Evolutionary conservation across 1,140 invertebrate species (phyloP).

Genomic region (Monomorium pharaonis): DNA sequence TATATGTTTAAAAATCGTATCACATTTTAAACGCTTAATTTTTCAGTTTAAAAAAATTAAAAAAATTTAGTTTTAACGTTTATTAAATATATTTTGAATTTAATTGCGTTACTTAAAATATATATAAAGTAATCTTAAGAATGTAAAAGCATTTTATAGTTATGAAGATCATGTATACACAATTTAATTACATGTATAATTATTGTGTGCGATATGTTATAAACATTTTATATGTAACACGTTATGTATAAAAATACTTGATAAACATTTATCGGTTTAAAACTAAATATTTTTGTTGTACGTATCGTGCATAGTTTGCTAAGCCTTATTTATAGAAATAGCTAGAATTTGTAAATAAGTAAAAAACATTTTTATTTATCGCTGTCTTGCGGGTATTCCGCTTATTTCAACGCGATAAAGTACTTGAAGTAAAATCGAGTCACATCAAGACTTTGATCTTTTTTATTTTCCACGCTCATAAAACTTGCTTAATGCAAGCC

Average conservation of each 20-base stretch:
- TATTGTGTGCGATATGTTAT: not conserved
- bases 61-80: too few relatives aligned
- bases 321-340: not conserved
- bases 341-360: not conserved
- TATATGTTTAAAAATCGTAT: too few relatives aligned
- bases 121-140: not conserved
- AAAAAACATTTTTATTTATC: conserved; percentile 40
- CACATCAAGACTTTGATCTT: conserved; percentile 1
- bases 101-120: not conserved
- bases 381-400: not conserved
- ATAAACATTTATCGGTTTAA: not conserved
- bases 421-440: conserved; percentile 23
- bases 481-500: conserved; percentile 48
- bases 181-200: not conserved
- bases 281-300: conserved; percentile 6
- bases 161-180: not conserved
- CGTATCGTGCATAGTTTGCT: not conserved
- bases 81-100: too few relatives aligned
- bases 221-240: not conserved
- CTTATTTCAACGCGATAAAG: conserved; percentile 29
- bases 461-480: conserved; percentile 16
- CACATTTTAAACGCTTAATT: too few relatives aligned
- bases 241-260: not conserved
- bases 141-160: not conserved
- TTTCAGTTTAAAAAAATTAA: too few relatives aligned